Percentiles rank a stretch among this genome's conserved stretches.
phyloP scores from a whole-genome alignment of 1,140 invertebrate species.

The Bicyclus anynana region DNA sequence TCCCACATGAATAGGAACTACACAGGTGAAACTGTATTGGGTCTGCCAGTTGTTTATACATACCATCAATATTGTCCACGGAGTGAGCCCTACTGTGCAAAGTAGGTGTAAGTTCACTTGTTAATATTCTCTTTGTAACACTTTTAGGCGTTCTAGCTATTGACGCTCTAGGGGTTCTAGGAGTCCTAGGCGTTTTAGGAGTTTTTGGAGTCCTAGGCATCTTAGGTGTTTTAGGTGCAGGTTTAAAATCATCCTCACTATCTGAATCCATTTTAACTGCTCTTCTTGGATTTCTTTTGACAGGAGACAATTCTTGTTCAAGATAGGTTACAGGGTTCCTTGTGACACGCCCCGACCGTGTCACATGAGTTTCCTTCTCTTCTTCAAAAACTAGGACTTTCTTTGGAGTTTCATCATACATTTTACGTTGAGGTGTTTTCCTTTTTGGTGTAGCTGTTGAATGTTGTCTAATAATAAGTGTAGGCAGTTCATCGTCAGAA shows the following conservation, averaged over 20 bases:
- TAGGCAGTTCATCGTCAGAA: slow-evolving; percentile 63
- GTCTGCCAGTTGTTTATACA: too few relatives aligned
- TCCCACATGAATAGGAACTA: too few relatives aligned
- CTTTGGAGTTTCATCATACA: slow-evolving; percentile 51
- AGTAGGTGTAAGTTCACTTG: slow-evolving; percentile 64
- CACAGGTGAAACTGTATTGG: too few relatives aligned
- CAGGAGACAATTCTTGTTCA: slow-evolving; percentile 50
- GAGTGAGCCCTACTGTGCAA: slow-evolving; percentile 57
- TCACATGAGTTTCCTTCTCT: slow-evolving; percentile 37
- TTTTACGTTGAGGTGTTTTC: slow-evolving; percentile 43
- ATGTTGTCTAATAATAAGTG: slow-evolving; percentile 60
- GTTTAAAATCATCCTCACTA: slow-evolving; percentile 61
- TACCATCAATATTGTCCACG: slow-evolving; percentile 62
- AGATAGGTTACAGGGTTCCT: slow-evolving; percentile 41
- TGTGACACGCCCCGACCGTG: slow-evolving; percentile 41
- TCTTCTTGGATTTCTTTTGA: slow-evolving; percentile 51
- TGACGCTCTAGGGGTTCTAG: slow-evolving; percentile 41
- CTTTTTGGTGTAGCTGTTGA: slow-evolving; percentile 51
- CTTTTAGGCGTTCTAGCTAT: slow-evolving; percentile 36
- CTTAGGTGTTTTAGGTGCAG: slow-evolving; percentile 34
- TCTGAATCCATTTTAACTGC: slow-evolving; percentile 33
- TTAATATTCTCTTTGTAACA: slow-evolving; percentile 54
- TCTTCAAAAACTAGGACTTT: slow-evolving; percentile 58
- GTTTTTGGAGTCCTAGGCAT: slow-evolving; percentile 34
- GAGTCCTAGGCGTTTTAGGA: slow-evolving; percentile 35